Percentiles rank a stretch among this genome's conserved stretches.
These are phyloP conservation scores for Fringilla coelebs DNA, from an alignment of 2,797 vertebrate genomes.

Conservation along the genomic window DNA sequence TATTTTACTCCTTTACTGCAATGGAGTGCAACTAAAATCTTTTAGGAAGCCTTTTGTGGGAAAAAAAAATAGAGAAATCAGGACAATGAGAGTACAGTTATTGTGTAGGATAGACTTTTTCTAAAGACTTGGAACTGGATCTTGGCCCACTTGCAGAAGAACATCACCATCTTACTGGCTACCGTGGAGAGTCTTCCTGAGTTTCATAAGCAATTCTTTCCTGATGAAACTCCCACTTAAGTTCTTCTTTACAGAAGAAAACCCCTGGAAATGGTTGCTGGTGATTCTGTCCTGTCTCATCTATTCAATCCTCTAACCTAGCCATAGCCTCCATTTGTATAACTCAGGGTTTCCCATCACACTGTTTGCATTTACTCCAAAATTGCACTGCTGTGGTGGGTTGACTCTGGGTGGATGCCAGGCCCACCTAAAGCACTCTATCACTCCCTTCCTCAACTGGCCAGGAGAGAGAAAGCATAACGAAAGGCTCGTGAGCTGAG, in stretches of 20 bases:
- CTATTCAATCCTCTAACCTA: not conserved
- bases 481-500: not conserved
- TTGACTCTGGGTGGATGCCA: not conserved
- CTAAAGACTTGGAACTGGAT: not conserved
- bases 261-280: not conserved
- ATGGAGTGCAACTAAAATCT: not conserved
- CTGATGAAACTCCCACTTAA: not conserved
- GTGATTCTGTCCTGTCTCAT: not conserved
- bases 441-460: not conserved
- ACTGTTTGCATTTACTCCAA: not conserved
- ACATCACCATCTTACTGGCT: not conserved
- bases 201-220: not conserved
- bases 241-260: not conserved
- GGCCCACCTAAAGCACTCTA: not conserved
- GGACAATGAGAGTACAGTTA: not conserved
- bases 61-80: not conserved
- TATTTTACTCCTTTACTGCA: not conserved
- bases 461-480: not conserved
- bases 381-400: not conserved
- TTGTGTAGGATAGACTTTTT: not conserved
- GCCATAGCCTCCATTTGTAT: not conserved
- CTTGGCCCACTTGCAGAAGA: rapidly evolving
- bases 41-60: not conserved
- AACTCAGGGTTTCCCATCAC: not conserved
- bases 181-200: not conserved